Evolutionary conservation across 2,797 vertebrate species (phyloP), one percentile per base, ranked within the genome.

Genomic region (Muscicapa striata): DNA sequence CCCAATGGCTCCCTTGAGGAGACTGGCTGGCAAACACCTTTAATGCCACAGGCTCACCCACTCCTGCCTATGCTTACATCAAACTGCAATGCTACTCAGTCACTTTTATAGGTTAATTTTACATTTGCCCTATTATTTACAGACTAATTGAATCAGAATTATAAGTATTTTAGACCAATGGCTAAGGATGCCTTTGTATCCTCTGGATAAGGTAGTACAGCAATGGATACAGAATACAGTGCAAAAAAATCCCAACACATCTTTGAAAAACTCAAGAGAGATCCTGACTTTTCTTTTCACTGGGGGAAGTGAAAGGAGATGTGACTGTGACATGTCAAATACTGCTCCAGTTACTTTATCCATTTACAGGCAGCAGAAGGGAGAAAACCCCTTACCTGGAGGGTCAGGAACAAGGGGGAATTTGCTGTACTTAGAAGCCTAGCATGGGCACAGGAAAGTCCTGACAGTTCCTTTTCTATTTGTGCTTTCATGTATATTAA

Each of bases 201-300:
- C 54, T 62, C 55, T 79, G 52, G 32, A 82, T 72, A 75, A 75
- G 0, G 0, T 5, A 48, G 20, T 18, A 32, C 9, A n/a, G 15
- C 40, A 48, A 48, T 6, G 68, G 29, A 36, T 14, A 41, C 10
- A 91, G 40, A 80, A 91, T 3, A 43, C 7, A 45, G 34, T 5
- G 11, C 14, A 80, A 72, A 87, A 72, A 77, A 3, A 13, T 4
- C 30, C 26, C 19, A 61, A 55, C 15, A 46, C 8, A 55, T 12
- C 21, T 52, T 81, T 79, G 34, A n/a, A 59, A 72, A 4, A 57
- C 12, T 30, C 23, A 43, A 58, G n/a, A 62, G 5, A 51, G 61
- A 58, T 58, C 45, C 52, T 32, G 55, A 57, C 20, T 87, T 58
- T 73, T 49, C 40, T 87, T 58, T 73, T 49, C 40, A 45, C 26